These are phyloP conservation scores for Morinoia aosen DNA, from an alignment of 2,888 invertebrate species.

Conservation along the genomic window DNA sequence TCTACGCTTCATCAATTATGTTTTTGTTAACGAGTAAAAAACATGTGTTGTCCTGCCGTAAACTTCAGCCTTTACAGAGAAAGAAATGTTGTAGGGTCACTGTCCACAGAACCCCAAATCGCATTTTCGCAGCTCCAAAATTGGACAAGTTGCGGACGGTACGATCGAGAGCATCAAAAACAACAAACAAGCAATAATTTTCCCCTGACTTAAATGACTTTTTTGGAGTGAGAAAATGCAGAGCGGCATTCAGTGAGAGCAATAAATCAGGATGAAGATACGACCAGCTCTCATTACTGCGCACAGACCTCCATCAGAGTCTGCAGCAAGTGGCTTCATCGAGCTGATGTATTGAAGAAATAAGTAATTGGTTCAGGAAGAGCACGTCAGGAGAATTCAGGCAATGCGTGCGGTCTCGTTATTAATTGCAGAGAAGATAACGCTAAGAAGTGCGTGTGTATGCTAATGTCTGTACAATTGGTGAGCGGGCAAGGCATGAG, in stretches of 20 bases:
- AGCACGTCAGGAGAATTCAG: not conserved
- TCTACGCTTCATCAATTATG: not conserved
- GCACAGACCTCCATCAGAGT: not conserved
- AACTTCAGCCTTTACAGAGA: not conserved
- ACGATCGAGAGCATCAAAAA: not conserved
- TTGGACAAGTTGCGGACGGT: not conserved
- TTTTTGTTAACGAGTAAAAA: not conserved
- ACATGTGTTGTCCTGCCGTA: not conserved
- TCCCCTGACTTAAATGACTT: not conserved
- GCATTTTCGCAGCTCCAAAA: not conserved
- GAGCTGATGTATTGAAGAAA: not conserved
- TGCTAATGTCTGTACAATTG: constrained; percentile 20
- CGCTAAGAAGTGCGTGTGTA: not conserved
- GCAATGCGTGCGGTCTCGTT: constrained; percentile 23
- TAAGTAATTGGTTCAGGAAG: constrained; percentile 41
- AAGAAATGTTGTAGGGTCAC: not conserved
- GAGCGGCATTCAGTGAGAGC: constrained; percentile 27
- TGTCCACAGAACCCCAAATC: not conserved
- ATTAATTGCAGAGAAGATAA: constrained; percentile 13
- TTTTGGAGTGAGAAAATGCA: constrained; percentile 6
- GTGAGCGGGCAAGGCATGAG: not conserved
- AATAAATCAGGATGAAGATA: constrained; percentile 32
- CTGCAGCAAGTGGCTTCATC: not conserved
- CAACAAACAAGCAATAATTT: constrained; percentile 4
- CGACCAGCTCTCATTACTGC: constrained; percentile 22